Conservation (phyloP, 2,113 vertebrate species). For the Centropus unirufus region DNA sequence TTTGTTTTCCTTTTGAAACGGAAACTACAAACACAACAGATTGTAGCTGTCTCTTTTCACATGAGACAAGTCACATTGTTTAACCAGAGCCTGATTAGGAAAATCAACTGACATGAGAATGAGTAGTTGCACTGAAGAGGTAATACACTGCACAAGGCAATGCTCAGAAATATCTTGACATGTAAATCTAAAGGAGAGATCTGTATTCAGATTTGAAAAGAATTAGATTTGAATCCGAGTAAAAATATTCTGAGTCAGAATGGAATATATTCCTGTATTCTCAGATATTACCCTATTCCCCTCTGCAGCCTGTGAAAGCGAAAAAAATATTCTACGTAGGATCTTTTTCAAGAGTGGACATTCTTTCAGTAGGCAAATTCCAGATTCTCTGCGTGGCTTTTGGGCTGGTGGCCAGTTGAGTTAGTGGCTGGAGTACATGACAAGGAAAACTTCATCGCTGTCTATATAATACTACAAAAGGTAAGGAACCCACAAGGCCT, state of each 20-base stretch:
- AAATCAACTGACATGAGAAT: constrained; percentile 3
- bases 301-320: not conserved
- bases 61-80: not conserved
- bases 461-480: not conserved
- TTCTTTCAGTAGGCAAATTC: not conserved
- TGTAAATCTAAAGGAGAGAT: not conserved
- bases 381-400: not conserved
- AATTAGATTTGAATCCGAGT: not conserved
- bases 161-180: constrained; percentile 1
- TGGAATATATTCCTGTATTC: not conserved
- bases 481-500: not conserved
- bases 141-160: not conserved
- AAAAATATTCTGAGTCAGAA: not conserved
- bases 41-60: constrained; percentile 29
- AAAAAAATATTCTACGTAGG: not conserved
- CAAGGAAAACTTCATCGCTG: not conserved
- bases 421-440: not conserved
- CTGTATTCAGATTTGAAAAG: not conserved
- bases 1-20: constrained; percentile 24
- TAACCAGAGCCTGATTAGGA: constrained; percentile 43
- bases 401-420: not conserved
- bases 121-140: not conserved
- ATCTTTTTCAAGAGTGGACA: not conserved
- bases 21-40: constrained; percentile 30
- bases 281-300: not conserved